These are phyloP conservation scores for Suncus etruscus DNA, from an alignment of 2,113 vertebrate genomes.

Conservation along the genomic window DNA sequence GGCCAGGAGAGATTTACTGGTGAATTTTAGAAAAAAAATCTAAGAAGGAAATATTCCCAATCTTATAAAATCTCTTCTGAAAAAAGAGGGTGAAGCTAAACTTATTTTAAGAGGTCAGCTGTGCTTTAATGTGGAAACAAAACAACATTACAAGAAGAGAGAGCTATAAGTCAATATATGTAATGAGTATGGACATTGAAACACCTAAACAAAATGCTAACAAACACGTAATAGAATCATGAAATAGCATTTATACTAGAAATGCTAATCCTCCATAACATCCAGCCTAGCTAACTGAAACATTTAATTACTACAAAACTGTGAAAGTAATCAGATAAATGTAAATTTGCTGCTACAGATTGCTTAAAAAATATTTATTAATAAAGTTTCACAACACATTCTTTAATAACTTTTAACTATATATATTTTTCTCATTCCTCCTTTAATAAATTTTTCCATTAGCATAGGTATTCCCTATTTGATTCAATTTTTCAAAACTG, in stretches of 20 bases:
- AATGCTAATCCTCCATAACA: not conserved
- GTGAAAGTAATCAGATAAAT: not conserved
- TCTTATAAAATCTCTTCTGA: not conserved
- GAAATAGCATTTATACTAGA: not conserved
- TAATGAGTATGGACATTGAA: not conserved
- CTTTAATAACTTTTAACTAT: not conserved
- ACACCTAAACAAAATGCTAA: constrained; percentile 33
- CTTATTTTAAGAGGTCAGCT: not conserved
- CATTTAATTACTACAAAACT: not conserved
- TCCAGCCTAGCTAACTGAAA: not conserved
- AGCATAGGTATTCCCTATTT: not conserved
- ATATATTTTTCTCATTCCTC: not conserved
- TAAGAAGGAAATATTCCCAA: not conserved
- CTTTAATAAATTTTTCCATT: constrained; percentile 19
- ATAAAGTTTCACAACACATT: constrained; percentile 25
- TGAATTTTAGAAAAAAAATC: not conserved
- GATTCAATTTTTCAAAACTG: not conserved
- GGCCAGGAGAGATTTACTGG: not conserved
- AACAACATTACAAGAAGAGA: not conserved
- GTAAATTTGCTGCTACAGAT: constrained; percentile 30
- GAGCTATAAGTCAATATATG: not conserved
- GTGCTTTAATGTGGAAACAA: not conserved
- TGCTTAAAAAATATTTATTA: constrained; percentile 15
- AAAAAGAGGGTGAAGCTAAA: not conserved
- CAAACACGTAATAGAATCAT: constrained; percentile 3